Evolutionary conservation across 2,888 invertebrate species (phyloP), one percentile per base, ranked within the genome.

Genomic region (Lissonota sp.): DNA sequence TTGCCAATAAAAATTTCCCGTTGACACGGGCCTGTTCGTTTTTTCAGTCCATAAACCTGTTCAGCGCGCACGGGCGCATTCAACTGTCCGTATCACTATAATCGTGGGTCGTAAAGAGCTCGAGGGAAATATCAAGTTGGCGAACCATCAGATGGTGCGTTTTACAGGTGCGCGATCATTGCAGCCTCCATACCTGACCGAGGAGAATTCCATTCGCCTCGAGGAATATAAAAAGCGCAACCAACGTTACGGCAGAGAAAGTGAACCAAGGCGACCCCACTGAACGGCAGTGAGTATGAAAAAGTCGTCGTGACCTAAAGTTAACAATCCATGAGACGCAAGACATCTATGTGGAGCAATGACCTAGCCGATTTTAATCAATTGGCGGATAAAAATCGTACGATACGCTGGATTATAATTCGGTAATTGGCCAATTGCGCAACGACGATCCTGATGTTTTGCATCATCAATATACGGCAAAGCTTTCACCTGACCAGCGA

Each of bases 131-230:
- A 66, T 80, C 62, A 72, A 26, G 74, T 70, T 70, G 5, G 49
- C 46, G 60, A 76, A 72, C 44, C 64, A 66, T 71, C 64, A 57
- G 63, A 62, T 63, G 64, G 67, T 46, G 12, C 2, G 46, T 64
- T 75, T 69, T 66, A 77, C 80, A 83, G 77, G 70, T 74, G 80
- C 72, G 62, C 75, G 42, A 62, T 70, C 62, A 49, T 79, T 80
- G 64, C 74, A 55, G 70, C 55, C 49, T 76, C 40, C 26, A 37
- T 67, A 12, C 67, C 46, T 83, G 75, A 75, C 64, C 75, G 51
- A 72, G 63, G 81, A 75, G 75, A 81, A 83, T 81, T 81, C 81
- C 37, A 70, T 49, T 70, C 64, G 73, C 67, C 57, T 14, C 14
- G n/a, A 55, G 53, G 37, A 49, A 8, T 55, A 72, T 53, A 72